Evolutionary conservation across 37 sponge, comb jelly and placozoan species (phyloP), one percentile per base, ranked within the genome.

Genomic region (Axinella damicornis): DNA sequence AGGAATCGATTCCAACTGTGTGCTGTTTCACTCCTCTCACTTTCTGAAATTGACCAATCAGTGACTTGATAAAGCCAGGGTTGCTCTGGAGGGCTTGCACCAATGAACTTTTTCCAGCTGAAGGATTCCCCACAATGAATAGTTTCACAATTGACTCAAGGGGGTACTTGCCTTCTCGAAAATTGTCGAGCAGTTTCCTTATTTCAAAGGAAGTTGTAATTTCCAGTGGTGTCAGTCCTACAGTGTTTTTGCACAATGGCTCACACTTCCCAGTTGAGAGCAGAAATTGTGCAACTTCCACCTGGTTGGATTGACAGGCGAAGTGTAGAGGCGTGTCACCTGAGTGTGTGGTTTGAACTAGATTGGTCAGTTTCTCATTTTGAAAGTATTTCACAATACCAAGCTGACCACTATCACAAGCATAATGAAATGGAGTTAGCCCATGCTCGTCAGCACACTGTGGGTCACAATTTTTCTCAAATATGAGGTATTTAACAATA

Each of bases 91-190:
- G 55, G 37, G 84, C 74, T 40, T 71, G 55, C 18, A 83, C 71
- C 1, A 83, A 76, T 33, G 84, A 74, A 41, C 84, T 83, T 57
- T 83, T 83, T 22, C 84, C 84, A 65, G 59, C 34, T n/a, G 9
- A 18, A 24, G 84, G 60, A 30, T 83, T 35, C 12, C 84, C 84
- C 11, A 83, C 59, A 64, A 83, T 35, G 61, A 71, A 59, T 17
- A 74, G 25, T 25, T 59, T 55, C 5, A 69, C 59, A 22, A 62
- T 28, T 4, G 73, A 57, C 36, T 74, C 24, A 53, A 61, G 35
- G 5, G 74, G 22, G 27, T 46, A 46, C 46, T 46, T 46, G 6
- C 46, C 46, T 46, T 46, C 6, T 4, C 46, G 9, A 9, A 46
- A 46, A 46, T 46, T 4, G 9, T 46, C 46, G 9, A 46, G 46